Evolutionary conservation across 2,888 invertebrate species (phyloP).

Genomic region (Acronicta psi): DNA sequence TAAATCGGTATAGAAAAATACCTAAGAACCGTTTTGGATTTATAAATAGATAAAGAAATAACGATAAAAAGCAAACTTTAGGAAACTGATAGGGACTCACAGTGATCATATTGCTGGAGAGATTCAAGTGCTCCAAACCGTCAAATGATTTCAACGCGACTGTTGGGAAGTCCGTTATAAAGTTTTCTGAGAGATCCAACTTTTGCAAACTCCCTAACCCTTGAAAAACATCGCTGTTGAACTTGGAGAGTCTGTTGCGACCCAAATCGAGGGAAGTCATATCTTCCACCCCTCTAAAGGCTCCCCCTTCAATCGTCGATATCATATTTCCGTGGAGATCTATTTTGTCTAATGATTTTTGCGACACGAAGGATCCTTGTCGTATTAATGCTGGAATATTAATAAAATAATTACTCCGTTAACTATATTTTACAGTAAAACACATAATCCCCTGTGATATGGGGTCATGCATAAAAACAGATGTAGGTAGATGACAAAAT

Average conservation of each 20-base stretch:
- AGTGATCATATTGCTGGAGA: slow-evolving; percentile 95
- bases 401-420: slow-evolving; percentile 6
- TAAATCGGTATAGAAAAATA: slow-evolving; percentile 4
- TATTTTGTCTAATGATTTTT: slow-evolving; percentile 92
- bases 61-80: slow-evolving; percentile 32
- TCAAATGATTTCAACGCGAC: slow-evolving; percentile 92
- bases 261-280: slow-evolving; percentile 92
- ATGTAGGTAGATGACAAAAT: too few species aligned
- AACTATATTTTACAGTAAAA: background rate
- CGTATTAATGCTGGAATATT: slow-evolving; percentile 90
- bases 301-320: slow-evolving; percentile 92
- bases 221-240: slow-evolving; percentile 96
- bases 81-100: slow-evolving; percentile 80
- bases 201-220: slow-evolving; percentile 93
- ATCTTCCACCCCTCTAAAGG: slow-evolving; percentile 91
- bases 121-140: slow-evolving; percentile 92
- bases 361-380: slow-evolving; percentile 91
- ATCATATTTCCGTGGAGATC: slow-evolving; percentile 95
- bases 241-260: slow-evolving; percentile 93
- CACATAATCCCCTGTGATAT: too few species aligned
- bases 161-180: slow-evolving; percentile 94
- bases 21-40: slow-evolving; percentile 16
- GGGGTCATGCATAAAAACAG: too few species aligned
- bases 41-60: slow-evolving; percentile 41
- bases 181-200: slow-evolving; percentile 96